Percentiles rank a stretch among this genome's conserved stretches.
Conservation (phyloP, 23 tunicate species). For the Styela clava region DNA sequence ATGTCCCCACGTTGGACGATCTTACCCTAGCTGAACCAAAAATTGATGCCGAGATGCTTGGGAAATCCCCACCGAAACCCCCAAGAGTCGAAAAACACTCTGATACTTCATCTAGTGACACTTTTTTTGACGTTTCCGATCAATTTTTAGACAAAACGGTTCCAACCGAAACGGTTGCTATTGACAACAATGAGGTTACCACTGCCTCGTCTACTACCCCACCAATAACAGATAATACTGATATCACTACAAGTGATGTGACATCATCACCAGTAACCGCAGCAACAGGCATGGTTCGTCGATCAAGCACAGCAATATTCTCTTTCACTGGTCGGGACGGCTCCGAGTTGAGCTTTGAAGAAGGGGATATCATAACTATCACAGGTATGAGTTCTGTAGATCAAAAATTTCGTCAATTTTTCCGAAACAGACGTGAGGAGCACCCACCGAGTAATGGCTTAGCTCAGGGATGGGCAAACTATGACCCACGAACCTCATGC, state of each 20-base stretch:
- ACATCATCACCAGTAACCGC: not conserved
- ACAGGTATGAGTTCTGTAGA: slow-evolving; percentile 55
- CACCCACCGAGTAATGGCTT: no score
- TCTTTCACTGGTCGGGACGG: slow-evolving; percentile 46
- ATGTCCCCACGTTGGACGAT: not conserved
- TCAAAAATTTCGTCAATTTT: no score
- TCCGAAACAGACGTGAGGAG: no score
- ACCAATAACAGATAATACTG: not conserved
- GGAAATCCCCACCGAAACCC: not conserved
- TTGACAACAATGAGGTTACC: not conserved
- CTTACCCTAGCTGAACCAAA: not conserved
- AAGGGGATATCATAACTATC: slow-evolving; percentile 41
- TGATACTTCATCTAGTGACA: slow-evolving; percentile 2
- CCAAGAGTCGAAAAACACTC: not conserved
- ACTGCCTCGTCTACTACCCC: not conserved
- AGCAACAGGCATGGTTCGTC: not conserved
- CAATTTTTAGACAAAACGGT: not conserved
- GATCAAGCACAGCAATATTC: slow-evolving; percentile 29
- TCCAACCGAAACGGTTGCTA: not conserved
- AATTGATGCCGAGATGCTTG: not conserved
- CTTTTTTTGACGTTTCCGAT: not conserved
- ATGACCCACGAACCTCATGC: no score
- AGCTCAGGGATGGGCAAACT: no score
- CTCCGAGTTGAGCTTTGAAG: slow-evolving; percentile 40
- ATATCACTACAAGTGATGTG: not conserved